Evolutionary conservation across 2,113 vertebrate genomes (phyloP), one percentile per base, ranked within the genome.

Genomic region (Microtus montanus): DNA sequence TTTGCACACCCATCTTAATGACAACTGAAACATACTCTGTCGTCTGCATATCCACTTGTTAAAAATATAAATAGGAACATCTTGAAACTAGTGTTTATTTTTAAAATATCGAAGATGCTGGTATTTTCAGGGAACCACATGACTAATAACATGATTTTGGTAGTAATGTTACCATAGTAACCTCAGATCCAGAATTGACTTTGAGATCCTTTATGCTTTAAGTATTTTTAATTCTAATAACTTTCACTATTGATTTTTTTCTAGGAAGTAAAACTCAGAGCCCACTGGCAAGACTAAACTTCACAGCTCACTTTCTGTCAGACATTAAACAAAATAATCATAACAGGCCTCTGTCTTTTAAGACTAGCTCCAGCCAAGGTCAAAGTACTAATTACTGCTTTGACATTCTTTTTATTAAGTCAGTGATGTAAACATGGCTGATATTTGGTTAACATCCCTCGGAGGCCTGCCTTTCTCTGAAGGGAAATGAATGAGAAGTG

Each of bases 131-230:
- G 78, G 90, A 96, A 64, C 52, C 70, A 95, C 52, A 94, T 92
- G 96, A 73, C 96, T 93, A 97, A 97, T 94, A 96, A 44, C 47
- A 92, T 7, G 78, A 87, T 63, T 85, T 96, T 84, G 75, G 49
- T 96, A 94, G 66, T 94, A 92, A 93, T 87, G 93, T 96, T 97
- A 74, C 91, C 94, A 97, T 97, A 90, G 92, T 92, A 95, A 97
- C 83, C 89, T 94, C 86, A 78, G n/a, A 93, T 68, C 83, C 66
- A 89, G 68, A 68, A 73, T 89, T 28, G 22, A 74, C 49, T 88
- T 58, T 3, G 26, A 94, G 63, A 41, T 94, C 84, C 71, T 85
- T 41, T 68, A 95, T 41, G 54, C 41, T 24, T 19, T 86, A 49
- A 68, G 61, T 93, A 92, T 74, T 80, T 96, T 87, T 80, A 38